Evolutionary conservation across 2,113 vertebrate species (phyloP).

Genomic region (Pan paniscus): DNA sequence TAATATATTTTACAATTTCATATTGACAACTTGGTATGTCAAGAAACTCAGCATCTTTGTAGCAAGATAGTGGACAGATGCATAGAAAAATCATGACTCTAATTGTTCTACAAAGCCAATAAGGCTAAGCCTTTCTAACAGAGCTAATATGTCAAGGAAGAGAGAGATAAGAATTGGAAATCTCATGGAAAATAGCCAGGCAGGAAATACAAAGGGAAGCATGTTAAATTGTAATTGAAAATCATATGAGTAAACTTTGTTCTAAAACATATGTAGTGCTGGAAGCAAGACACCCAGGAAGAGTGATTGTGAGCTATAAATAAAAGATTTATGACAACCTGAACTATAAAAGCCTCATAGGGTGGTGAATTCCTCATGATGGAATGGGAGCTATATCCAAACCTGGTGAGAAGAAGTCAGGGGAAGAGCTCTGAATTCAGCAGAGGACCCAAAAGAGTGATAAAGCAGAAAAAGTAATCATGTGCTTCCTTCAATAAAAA

Average conservation of each 20-base stretch:
- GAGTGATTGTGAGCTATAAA: conserved; percentile 22
- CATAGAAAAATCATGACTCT: conserved; percentile 31
- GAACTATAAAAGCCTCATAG: not conserved
- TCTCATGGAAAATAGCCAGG: conserved; percentile 60
- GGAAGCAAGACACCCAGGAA: conserved; percentile 49
- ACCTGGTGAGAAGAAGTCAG: not conserved
- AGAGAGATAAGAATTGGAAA: conserved; percentile 58
- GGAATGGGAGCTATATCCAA: not conserved
- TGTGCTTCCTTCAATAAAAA: not conserved
- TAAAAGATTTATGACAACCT: not conserved
- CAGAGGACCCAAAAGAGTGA: not conserved
- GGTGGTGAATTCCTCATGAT: not conserved
- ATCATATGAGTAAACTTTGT: conserved; percentile 29
- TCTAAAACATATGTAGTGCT: conserved; percentile 50
- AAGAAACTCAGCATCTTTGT: conserved; percentile 58
- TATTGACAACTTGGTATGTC: conserved; percentile 69
- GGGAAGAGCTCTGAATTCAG: not conserved
- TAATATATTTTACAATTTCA: conserved; percentile 65
- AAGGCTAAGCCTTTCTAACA: conserved; percentile 52
- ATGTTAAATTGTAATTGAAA: conserved; percentile 27
- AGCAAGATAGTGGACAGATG: conserved; percentile 74
- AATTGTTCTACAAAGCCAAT: conserved; percentile 49
- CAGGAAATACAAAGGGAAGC: conserved; percentile 69
- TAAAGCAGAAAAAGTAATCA: not conserved
- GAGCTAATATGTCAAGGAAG: conserved; percentile 53